Conservation (phyloP, 2,797 vertebrate species). For the Microcaecilia unicolor region DNA sequence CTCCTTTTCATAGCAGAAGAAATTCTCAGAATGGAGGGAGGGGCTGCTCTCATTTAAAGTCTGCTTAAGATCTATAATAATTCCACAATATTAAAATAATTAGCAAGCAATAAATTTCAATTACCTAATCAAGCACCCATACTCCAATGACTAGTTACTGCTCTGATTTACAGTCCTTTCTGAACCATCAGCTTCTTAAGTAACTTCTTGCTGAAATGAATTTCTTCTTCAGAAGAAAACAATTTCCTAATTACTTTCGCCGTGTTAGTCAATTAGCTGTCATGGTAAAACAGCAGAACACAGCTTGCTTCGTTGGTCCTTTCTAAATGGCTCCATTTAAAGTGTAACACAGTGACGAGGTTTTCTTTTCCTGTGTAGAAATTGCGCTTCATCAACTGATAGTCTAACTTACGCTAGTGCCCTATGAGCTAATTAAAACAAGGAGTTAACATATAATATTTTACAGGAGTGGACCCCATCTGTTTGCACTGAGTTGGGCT, state of each 20-base stretch:
- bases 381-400: not conserved
- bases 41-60: not conserved
- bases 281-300: conserved; percentile 20
- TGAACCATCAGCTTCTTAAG: conserved; percentile 29
- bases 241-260: conserved; percentile 31
- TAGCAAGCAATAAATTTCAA: conserved; percentile 29
- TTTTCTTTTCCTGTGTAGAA: not conserved
- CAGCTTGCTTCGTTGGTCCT: conserved; percentile 4
- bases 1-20: conserved; percentile 10
- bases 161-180: conserved; percentile 29
- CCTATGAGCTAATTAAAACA: not conserved
- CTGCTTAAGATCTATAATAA: conserved; percentile 7
- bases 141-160: conserved; percentile 33
- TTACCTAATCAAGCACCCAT: conserved; percentile 21
- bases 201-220: conserved; percentile 22
- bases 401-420: rapidly evolving
- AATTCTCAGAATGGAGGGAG: conserved; percentile 3
- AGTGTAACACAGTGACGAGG: not conserved
- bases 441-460: too few species aligned
- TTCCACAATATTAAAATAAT: conserved; percentile 33
- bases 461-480: too few species aligned
- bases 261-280: conserved; percentile 27
- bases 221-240: conserved; percentile 24
- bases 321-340: not conserved
- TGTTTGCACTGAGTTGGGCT: not conserved